A percentile compares a stretch with the other conserved stretches of the same genome.
Evolutionary conservation across 2,113 vertebrate species (phyloP).

Genomic region (Vulpes lagopus): DNA sequence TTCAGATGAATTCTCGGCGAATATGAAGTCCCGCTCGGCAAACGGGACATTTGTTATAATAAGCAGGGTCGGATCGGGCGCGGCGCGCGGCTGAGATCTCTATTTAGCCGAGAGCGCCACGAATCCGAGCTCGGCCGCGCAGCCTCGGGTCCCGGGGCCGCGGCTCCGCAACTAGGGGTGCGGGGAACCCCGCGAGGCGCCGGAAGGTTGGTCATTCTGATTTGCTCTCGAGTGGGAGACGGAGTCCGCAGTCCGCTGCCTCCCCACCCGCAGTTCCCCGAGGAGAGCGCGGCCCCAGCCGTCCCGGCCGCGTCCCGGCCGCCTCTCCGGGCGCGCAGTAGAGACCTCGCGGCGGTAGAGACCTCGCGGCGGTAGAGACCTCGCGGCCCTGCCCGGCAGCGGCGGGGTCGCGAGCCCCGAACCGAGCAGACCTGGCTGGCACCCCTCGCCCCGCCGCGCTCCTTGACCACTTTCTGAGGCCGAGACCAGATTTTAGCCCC

Average conservation of each 20-base stretch:
- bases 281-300: background rate
- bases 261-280: background rate
- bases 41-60: conserved; percentile 83
- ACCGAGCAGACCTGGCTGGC: background rate
- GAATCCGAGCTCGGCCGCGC: background rate
- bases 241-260: background rate
- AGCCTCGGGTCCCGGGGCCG: background rate
- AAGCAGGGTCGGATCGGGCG: conserved; percentile 72
- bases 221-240: background rate
- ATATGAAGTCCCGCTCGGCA: conserved; percentile 77
- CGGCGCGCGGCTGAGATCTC: conserved; percentile 72
- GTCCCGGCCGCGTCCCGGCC: background rate
- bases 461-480: background rate
- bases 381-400: background rate
- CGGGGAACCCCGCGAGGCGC: background rate
- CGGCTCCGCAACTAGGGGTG: background rate
- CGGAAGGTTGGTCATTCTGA: background rate
- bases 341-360: background rate
- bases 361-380: background rate
- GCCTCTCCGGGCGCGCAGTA: background rate
- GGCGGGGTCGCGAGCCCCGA: background rate
- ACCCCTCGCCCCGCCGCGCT: background rate
- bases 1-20: conserved; percentile 78
- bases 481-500: background rate
- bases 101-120: conserved; percentile 65